These are phyloP conservation scores for Ashinkailepas kermadecensis DNA, from an alignment of 2,888 invertebrate genomes.

Conservation along the genomic window DNA sequence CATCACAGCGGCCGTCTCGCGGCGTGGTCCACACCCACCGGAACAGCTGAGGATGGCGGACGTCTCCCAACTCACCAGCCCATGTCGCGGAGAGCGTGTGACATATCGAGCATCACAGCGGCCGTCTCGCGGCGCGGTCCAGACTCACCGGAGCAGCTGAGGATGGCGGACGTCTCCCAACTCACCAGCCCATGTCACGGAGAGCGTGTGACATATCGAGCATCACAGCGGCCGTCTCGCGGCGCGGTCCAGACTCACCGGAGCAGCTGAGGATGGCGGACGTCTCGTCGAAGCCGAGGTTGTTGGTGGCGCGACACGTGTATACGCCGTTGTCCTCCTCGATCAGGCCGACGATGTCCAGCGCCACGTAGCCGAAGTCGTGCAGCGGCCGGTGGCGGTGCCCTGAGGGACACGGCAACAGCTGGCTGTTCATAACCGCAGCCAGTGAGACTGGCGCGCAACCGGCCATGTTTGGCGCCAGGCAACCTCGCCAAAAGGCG, in stretches of 20 bases:
- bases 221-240: no score
- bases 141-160: slow-evolving; percentile 37
- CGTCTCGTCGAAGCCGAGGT: slow-evolving; percentile 80
- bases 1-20: no score
- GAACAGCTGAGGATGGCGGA: slow-evolving; percentile 38
- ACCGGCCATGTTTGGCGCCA: no score
- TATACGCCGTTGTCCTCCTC: slow-evolving; percentile 93
- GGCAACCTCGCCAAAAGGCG: no score
- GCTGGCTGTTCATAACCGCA: no score
- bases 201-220: no score
- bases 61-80: slow-evolving; percentile 50
- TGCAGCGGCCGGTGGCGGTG: slow-evolving; percentile 93
- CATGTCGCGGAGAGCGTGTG: no score
- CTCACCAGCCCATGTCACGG: no score
- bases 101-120: no score
- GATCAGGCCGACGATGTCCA: slow-evolving; percentile 91
- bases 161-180: slow-evolving; percentile 53
- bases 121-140: no score
- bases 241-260: slow-evolving; percentile 36
- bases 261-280: slow-evolving; percentile 38
- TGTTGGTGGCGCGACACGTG: slow-evolving; percentile 85
- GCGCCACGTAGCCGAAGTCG: slow-evolving; percentile 96
- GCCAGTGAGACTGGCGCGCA: no score
- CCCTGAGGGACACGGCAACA: slow-evolving; percentile 44
- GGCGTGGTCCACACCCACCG: slow-evolving; percentile 36